These are phyloP conservation scores for Oligia strigilis DNA, from an alignment of 2,888 invertebrate species.

Conservation along the genomic window DNA sequence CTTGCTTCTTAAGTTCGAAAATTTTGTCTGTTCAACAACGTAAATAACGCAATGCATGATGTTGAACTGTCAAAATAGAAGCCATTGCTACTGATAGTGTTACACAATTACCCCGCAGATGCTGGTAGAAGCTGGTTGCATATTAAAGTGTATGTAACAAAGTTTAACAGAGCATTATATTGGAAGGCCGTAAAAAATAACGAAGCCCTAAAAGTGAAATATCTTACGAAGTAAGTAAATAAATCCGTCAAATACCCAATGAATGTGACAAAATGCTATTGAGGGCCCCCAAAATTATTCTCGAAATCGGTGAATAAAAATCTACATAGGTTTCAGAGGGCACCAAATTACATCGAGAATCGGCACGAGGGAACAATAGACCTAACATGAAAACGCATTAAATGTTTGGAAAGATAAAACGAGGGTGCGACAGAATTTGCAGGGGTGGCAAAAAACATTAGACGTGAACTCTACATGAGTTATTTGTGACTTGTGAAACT, in stretches of 20 bases:
- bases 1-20: background rate
- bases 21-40: background rate
- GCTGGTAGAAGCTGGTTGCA: background rate
- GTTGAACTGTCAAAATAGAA: background rate
- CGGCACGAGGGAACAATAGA: background rate
- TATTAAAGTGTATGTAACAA: background rate
- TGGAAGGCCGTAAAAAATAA: background rate
- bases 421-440: constrained; percentile 30
- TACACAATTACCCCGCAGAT: background rate
- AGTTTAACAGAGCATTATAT: background rate
- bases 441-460: constrained; percentile 39
- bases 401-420: constrained; percentile 32
- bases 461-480: constrained; percentile 13
- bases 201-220: background rate
- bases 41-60: background rate
- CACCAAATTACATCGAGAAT: constrained; percentile 9
- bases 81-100: background rate
- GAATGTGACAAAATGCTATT: background rate
- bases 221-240: background rate
- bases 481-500: constrained; percentile 6
- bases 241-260: background rate
- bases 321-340: background rate
- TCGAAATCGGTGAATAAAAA: background rate
- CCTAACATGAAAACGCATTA: background rate
- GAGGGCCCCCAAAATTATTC: background rate